phyloP scores from a whole-genome alignment of 2,888 invertebrate species.

The Rhagophthalmus giganteus region DNA sequence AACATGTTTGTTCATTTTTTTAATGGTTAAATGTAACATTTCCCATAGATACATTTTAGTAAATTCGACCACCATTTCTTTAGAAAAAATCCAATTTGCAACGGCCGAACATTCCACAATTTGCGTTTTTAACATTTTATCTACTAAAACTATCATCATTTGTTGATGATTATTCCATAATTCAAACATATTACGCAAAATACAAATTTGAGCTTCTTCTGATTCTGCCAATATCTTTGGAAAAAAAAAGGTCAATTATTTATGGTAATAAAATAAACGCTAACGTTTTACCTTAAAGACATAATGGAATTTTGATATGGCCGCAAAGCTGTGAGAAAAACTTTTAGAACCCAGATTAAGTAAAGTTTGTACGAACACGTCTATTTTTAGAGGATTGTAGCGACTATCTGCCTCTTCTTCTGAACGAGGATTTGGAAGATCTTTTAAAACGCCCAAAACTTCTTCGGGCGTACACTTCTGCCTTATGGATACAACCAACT shows the following conservation, averaged over 20 bases:
- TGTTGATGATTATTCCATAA: slow-evolving; percentile 96
- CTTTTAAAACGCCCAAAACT: slow-evolving; percentile 81
- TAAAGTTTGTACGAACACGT: slow-evolving; percentile 94
- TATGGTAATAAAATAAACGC: too few species aligned
- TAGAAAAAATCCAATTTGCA: slow-evolving; percentile 97
- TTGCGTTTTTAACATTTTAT: slow-evolving; percentile 96
- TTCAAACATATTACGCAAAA: slow-evolving; percentile 89
- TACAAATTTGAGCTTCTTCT: slow-evolving; percentile 94
- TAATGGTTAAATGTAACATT: slow-evolving; percentile 90
- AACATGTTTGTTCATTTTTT: slow-evolving; percentile 96
- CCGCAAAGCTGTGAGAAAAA: slow-evolving; percentile 97
- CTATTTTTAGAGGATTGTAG: slow-evolving; percentile 92
- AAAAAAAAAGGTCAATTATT: too few species aligned
- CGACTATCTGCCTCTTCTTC: slow-evolving; percentile 74
- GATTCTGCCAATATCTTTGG: slow-evolving; percentile 90
- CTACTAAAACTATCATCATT: slow-evolving; percentile 94
- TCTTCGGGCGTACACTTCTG: slow-evolving; percentile 91
- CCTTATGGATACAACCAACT: slow-evolving; percentile 83
- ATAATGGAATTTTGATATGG: slow-evolving; percentile 94
- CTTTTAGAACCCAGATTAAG: slow-evolving; percentile 94
- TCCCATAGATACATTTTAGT: slow-evolving; percentile 97
- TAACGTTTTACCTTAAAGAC: slow-evolving; percentile 75
- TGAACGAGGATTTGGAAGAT: slow-evolving; percentile 79
- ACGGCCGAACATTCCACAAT: slow-evolving; percentile 96
- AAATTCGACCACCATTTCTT: slow-evolving; percentile 88